Conservation (phyloP, 2,113 vertebrate species). For the Anarrhichthys ocellatus region DNA sequence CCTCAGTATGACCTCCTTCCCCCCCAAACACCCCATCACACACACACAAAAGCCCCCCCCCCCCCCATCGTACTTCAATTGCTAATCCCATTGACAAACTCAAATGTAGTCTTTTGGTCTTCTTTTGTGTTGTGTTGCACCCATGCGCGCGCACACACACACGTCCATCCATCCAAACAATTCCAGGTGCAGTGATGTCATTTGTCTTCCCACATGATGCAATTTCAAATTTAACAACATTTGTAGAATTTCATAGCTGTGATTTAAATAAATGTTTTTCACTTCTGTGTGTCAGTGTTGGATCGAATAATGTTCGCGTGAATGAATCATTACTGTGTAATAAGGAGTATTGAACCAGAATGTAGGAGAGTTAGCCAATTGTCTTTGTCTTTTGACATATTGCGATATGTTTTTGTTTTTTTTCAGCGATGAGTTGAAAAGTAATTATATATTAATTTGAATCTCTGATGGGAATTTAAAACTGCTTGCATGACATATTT, state of each 20-base stretch:
- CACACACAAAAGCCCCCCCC: neutral
- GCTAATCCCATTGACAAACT: constrained; percentile 45
- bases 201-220: neutral
- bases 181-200: constrained; percentile 8
- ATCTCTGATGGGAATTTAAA: neutral
- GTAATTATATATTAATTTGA: neutral
- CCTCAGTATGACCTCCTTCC: constrained; percentile 25
- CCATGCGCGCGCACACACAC: neutral
- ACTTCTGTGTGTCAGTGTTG: neutral
- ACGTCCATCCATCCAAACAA: too few species aligned
- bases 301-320: neutral
- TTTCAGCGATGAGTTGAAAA: neutral
- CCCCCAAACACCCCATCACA: neutral
- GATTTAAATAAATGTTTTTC: too few species aligned
- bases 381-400: neutral
- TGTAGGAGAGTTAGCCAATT: neutral
- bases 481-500: neutral
- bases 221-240: neutral
- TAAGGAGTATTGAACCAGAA: neutral
- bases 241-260: neutral
- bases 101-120: constrained; percentile 17
- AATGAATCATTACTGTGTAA: neutral
- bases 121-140: constrained; percentile 8
- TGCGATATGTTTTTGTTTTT: neutral
- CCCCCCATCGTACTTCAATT: constrained; percentile 15